phyloP scores from a whole-genome alignment of 2,797 vertebrate genomes.

The Takifugu ocellatus region DNA sequence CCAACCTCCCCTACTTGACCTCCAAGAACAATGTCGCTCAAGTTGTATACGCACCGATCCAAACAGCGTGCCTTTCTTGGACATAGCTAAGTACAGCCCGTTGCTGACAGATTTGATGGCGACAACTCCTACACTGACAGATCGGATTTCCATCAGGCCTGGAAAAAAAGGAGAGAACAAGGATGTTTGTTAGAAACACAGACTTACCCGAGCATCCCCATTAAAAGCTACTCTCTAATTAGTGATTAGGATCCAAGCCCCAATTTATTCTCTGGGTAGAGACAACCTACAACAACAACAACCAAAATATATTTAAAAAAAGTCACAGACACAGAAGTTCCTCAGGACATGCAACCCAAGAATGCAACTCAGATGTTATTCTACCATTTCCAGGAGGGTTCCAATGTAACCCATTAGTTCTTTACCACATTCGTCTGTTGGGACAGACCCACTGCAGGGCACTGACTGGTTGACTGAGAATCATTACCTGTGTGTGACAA shows the following conservation, averaged over 20 bases:
- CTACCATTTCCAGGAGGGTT: no score
- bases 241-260: slow-evolving; percentile 65
- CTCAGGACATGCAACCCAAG: slow-evolving; percentile 21
- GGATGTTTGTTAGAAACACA: slow-evolving; percentile 66
- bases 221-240: slow-evolving; percentile 70
- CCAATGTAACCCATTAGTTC: no score
- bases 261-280: slow-evolving; percentile 39
- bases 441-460: no score
- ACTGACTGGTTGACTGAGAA: no score
- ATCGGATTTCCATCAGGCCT: slow-evolving; percentile 95
- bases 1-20: slow-evolving; percentile 42
- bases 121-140: slow-evolving; percentile 88
- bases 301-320: slow-evolving; percentile 6
- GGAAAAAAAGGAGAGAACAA: slow-evolving; percentile 38
- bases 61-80: slow-evolving; percentile 87
- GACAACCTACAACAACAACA: slow-evolving; percentile 15
- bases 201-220: slow-evolving; percentile 59
- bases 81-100: slow-evolving; percentile 93
- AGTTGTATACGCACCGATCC: slow-evolving; percentile 87
- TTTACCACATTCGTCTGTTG: no score
- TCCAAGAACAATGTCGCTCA: slow-evolving; percentile 46
- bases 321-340: not conserved
- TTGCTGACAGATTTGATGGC: slow-evolving; percentile 91
- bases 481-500: no score
- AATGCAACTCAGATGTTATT: not conserved